Percentiles rank a stretch among this genome's conserved stretches.
Evolutionary conservation across 2,797 vertebrate genomes (phyloP).

Genomic region (Phoeniculus purpureus): DNA sequence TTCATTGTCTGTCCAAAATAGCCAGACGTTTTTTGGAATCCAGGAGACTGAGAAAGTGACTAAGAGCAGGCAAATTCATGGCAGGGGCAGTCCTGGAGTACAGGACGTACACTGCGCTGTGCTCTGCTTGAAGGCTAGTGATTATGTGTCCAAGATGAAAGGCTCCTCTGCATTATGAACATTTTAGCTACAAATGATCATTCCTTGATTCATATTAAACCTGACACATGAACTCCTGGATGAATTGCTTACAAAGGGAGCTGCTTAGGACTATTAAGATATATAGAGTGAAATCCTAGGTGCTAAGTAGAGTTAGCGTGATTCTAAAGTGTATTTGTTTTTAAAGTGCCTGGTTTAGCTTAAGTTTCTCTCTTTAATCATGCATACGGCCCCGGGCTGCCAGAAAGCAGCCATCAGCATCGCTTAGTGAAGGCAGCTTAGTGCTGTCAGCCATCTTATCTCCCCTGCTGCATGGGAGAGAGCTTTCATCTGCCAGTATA

Average conservation of each 20-base stretch:
- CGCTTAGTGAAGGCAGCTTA: conserved; percentile 73
- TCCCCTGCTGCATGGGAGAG: conserved; percentile 44
- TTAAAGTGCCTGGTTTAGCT: conserved; percentile 63
- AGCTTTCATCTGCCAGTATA: conserved; percentile 65
- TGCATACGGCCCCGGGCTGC: conserved; percentile 52
- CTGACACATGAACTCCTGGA: conserved; percentile 63
- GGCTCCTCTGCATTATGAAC: conserved; percentile 55
- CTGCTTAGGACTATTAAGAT: conserved; percentile 67
- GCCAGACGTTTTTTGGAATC: neutral
- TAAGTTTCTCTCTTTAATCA: conserved; percentile 71
- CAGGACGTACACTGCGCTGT: neutral
- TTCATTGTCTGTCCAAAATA: neutral
- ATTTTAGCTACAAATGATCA: conserved; percentile 54
- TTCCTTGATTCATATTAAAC: conserved; percentile 66
- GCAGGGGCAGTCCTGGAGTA: neutral
- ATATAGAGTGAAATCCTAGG: conserved; percentile 56
- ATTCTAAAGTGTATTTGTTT: conserved; percentile 57
- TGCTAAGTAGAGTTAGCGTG: conserved; percentile 64
- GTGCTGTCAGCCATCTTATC: conserved; percentile 71
- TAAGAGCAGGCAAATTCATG: neutral
- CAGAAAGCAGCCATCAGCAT: conserved; percentile 69
- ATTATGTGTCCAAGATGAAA: conserved; percentile 55
- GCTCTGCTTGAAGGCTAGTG: conserved; percentile 31
- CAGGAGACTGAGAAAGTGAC: neutral
- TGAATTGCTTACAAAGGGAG: conserved; percentile 69